Evolutionary conservation across 1,140 invertebrate species (phyloP), one percentile per base, ranked within the genome.

Genomic region (Orchestia grillus): DNA sequence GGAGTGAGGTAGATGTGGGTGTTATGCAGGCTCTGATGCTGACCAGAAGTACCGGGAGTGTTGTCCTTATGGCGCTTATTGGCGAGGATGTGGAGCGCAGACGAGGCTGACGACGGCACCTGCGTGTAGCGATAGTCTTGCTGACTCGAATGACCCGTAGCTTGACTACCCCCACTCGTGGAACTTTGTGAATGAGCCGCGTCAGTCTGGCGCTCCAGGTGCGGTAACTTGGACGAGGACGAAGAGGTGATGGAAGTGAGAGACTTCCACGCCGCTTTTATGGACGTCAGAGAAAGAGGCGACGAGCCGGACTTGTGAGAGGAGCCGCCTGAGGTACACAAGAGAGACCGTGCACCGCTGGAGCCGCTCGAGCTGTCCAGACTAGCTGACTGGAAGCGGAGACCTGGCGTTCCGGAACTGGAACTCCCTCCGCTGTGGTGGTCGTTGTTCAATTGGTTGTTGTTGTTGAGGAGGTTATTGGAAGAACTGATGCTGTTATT

Each of bases 1-100:
- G 97, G 96, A n/a, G 97, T 97, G 36, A 97, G 96, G 91, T 97
- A 97, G 96, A 97, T 97, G 96, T 97, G 97, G 53, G 97, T 97
- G 41, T 96, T 96, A 95, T 97, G 92, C 43, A 94, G 36, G 44
- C 92, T 94, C 40, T 94, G 92, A 40, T 94, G 92, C 92, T 94
- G 92, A 40, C 43, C 44, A 94, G 43, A 44, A 45, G 43, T 97
- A 91, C 97, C 97, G 96, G 94, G n/a, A 57, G 96, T 96, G 94
- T 97, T 96, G 95, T 97, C 96, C 95, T 96, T 96, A 96, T 95
- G 95, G 28, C 96, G 96, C 96, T 96, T 95, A 53, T 96, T 95
- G 96, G 96, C 92, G 40, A 94, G 44, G 92, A 94, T 94, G 92
- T 94, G 92, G 92, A 94, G 87, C 15, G 96, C 77, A 40, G 53